Evolutionary conservation across 1,140 invertebrate genomes (phyloP).

Genomic region (Platorchestia sp.): DNA sequence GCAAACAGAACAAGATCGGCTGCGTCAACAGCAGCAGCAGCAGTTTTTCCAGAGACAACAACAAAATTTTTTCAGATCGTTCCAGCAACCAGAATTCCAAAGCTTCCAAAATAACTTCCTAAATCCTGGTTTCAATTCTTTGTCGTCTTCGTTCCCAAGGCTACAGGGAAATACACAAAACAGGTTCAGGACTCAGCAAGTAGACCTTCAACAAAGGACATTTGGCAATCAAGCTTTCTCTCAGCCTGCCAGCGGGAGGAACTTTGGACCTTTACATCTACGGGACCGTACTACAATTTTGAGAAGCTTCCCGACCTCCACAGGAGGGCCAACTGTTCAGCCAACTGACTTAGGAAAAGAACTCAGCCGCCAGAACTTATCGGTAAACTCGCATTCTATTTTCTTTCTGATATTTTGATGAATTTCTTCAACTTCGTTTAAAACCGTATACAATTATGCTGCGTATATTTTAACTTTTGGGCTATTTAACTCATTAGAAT

Average conservation of each 20-base stretch:
- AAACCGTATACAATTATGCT: background rate
- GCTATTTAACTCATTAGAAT: background rate
- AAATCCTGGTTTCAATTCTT: background rate
- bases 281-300: background rate
- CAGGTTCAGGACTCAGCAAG: background rate
- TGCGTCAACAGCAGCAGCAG: background rate
- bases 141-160: background rate
- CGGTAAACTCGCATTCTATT: background rate
- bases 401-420: background rate
- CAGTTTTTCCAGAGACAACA: constrained; percentile 16
- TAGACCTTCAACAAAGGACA: background rate
- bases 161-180: background rate
- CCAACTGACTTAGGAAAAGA: background rate
- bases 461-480: background rate
- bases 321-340: constrained; percentile 17
- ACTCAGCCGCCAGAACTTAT: background rate
- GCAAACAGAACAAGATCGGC: background rate
- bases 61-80: background rate
- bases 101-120: background rate
- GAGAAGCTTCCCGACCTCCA: background rate
- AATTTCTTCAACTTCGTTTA: background rate
- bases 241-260: background rate
- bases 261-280: background rate
- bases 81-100: constrained; percentile 1
- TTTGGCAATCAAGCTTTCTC: background rate